phyloP scores from a whole-genome alignment of 1,140 invertebrate species.

The Fopius arisanus region DNA sequence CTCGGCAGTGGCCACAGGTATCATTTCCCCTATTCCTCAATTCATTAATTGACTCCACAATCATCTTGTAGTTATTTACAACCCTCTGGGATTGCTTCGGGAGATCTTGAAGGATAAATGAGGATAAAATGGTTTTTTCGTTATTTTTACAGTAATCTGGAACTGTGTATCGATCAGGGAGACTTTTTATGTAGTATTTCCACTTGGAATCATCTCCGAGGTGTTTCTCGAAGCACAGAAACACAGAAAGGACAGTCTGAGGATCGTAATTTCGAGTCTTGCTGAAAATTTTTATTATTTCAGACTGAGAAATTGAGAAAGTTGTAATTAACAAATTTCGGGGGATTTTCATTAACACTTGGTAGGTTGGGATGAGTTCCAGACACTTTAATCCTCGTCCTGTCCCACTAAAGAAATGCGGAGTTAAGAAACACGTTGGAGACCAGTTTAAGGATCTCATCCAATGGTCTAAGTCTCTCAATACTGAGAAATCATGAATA shows the following conservation, averaged over 20 bases:
- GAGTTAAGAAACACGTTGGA: slow-evolving; percentile 56
- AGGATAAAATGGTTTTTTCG: slow-evolving; percentile 50
- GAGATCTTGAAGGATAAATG: slow-evolving; percentile 41
- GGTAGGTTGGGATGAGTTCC: slow-evolving; percentile 61
- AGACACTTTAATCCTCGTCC: slow-evolving; percentile 70
- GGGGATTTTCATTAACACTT: slow-evolving; percentile 69
- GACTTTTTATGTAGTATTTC: slow-evolving; percentile 67
- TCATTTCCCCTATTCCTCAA: slow-evolving; percentile 53
- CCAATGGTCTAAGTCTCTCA: slow-evolving; percentile 63
- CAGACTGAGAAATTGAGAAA: slow-evolving; percentile 57
- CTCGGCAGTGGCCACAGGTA: slow-evolving; percentile 57
- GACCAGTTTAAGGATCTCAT: slow-evolving; percentile 57
- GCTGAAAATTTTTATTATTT: slow-evolving; percentile 61
- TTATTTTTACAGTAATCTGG: slow-evolving; percentile 63
- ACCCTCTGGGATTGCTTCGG: slow-evolving; percentile 36
- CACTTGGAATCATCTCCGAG: slow-evolving; percentile 57
- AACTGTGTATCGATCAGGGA: slow-evolving; percentile 67
- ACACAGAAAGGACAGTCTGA: slow-evolving; percentile 70
- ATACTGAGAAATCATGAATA: slow-evolving; percentile 53
- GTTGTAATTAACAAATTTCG: slow-evolving; percentile 69
- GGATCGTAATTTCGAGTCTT: slow-evolving; percentile 54
- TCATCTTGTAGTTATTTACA: slow-evolving; percentile 38
- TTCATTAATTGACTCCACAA: slow-evolving; percentile 49
- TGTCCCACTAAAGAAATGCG: slow-evolving; percentile 64
- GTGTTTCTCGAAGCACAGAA: slow-evolving; percentile 67